Evolutionary conservation across 2,797 vertebrate genomes (phyloP).

Genomic region (Ctenosaura bakeri): DNA sequence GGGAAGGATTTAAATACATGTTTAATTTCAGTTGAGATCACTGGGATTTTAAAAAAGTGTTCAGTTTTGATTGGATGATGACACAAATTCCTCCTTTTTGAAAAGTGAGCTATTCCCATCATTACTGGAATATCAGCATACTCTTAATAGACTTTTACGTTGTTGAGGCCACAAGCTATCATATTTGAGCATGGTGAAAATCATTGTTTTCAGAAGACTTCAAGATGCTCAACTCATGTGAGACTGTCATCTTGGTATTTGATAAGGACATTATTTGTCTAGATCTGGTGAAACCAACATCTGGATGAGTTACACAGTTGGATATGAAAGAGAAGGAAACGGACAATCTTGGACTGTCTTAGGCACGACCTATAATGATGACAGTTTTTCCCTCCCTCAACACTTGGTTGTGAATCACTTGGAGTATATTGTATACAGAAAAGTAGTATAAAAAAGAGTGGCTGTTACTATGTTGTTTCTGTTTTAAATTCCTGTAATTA

Average conservation of each 20-base stretch:
- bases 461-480: background rate
- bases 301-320: background rate
- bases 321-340: background rate
- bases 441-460: background rate
- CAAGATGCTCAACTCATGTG: background rate
- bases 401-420: background rate
- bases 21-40: conserved; percentile 25
- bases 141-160: background rate
- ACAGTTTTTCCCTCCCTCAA: too few species aligned
- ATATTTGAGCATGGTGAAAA: background rate
- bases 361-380: too few species aligned
- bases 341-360: background rate
- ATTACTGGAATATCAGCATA: conserved; percentile 31
- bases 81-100: conserved; percentile 43
- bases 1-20: background rate
- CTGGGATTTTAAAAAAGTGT: background rate
- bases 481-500: background rate
- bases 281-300: background rate
- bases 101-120: conserved; percentile 52
- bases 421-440: background rate
- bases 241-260: background rate
- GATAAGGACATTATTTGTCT: background rate
- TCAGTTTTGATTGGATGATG: background rate
- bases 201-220: background rate
- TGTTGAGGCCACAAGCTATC: conserved; percentile 20